Base-by-base conservation (phyloP, 2,888 invertebrate genomes). In the Stenolophus ochropezus region DNA sequence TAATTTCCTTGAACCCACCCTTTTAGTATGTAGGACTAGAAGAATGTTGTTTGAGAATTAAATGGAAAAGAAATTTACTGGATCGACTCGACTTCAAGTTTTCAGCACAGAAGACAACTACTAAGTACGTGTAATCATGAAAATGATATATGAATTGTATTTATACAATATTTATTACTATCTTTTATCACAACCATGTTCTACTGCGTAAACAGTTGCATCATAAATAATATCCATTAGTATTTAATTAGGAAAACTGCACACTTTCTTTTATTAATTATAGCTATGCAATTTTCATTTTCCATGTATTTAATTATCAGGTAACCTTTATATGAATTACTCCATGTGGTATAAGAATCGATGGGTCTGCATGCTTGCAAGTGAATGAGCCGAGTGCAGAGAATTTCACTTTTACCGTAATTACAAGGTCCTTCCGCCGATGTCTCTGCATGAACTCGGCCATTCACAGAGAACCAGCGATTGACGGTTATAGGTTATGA, bases 381-480 rank as follows among this genome's bases (percentile, higher is more conserved):
- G 65, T 18, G 27, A 69, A 18, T 69, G 65, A 69, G 18, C 33
- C 18, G 33, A 33, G 18, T 33, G 33, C 27, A 69, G 65, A 69
- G 33, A 69, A 69, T 69, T 69, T 69, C 65, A 69, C 65, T 69
- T 69, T 69, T 69, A 69, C 65, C 27, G 21, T 69, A 69, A 69
- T 69, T 69, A 69, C 65, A 69, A 69, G 65, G 65, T 69, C 65
- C 65, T 69, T 69, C 65, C 65, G 65, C 65, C 65, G 65, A 21
- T 16, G n/a, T 11, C 33, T 18, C 11, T 20, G 56, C 18, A 18
- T 21, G 25, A 11, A 18, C 11, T 14, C 65, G 18, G 18, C 6
- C 65, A 69, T 42, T 42, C 65, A 33, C 8, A 16, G 4, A 33
- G 14, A 2, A 6, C 4, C 3, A 69, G 33, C 65, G 14, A 69